phyloP scores from a whole-genome alignment of 2,888 invertebrate genomes.

The Branchipolynoe longqiensis region DNA sequence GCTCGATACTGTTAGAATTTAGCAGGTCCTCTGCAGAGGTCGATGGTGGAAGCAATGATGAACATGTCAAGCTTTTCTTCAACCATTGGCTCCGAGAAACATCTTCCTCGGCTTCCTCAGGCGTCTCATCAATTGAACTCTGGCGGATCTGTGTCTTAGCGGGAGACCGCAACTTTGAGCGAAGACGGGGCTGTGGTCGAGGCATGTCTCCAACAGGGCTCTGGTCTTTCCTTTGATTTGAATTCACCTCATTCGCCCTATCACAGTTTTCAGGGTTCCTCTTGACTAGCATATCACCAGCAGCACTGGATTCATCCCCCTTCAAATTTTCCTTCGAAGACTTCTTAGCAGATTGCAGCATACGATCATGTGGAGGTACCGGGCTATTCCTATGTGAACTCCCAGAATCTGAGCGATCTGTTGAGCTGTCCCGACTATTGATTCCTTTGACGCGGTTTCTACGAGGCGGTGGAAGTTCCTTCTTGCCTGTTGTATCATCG shows the following conservation, averaged over 20 bases:
- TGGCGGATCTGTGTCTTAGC: conserved; percentile 10
- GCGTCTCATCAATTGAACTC: conserved; percentile 34
- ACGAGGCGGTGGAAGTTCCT: neutral
- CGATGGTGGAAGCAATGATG: neutral
- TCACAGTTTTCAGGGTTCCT: neutral
- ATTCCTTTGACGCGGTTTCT: neutral
- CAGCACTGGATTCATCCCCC: neutral
- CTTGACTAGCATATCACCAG: conserved; percentile 9
- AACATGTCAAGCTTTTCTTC: conserved; percentile 35
- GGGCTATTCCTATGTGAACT: conserved; percentile 32
- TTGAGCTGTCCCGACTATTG: conserved; percentile 16
- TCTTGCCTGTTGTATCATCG: conserved; percentile 8
- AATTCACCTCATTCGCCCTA: conserved; percentile 17
- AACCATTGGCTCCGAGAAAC: neutral
- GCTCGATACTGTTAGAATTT: conserved; percentile 30
- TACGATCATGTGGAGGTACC: neutral
- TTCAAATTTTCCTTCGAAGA: neutral
- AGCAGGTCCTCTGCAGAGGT: conserved; percentile 14
- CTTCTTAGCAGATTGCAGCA: neutral
- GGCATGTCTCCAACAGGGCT: conserved; percentile 9
- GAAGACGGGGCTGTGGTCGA: neutral
- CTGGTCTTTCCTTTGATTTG: neutral
- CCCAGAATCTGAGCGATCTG: conserved; percentile 19
- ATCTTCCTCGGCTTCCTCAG: conserved; percentile 30
- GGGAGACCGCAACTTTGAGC: conserved; percentile 19